A percentile compares a stretch with the other conserved stretches of the same genome.
Conservation (phyloP, 2,113 vertebrate genomes). For the Ctenodactylus gundi region DNA sequence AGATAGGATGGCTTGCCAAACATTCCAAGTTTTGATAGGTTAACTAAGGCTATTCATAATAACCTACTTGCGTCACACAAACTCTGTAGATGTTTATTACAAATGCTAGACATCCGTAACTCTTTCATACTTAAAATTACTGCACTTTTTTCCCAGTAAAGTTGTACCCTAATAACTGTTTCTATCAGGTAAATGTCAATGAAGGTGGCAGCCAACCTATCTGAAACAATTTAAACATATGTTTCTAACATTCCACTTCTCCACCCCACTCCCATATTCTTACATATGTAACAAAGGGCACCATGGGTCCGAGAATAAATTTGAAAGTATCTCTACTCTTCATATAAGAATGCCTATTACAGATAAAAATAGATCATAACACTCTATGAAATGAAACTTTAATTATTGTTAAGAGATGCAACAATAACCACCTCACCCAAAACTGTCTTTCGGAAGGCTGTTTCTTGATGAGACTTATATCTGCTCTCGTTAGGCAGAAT, state of each 20-base stretch:
- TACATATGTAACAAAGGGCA: neutral
- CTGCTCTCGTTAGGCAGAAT: neutral
- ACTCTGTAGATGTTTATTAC: neutral
- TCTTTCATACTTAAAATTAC: neutral
- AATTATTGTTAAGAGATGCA: constrained; percentile 18
- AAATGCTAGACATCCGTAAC: neutral
- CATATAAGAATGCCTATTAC: neutral
- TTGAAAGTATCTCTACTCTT: neutral
- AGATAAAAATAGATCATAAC: constrained; percentile 7
- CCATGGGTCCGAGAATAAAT: neutral
- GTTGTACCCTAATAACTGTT: neutral
- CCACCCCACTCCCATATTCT: neutral
- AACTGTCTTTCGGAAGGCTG: neutral
- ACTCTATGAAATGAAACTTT: constrained; percentile 1
- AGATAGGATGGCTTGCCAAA: neutral
- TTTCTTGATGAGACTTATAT: neutral
- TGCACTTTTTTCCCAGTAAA: neutral
- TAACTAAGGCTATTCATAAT: neutral
- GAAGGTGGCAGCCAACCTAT: neutral
- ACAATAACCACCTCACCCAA: neutral
- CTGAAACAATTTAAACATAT: neutral
- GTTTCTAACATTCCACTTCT: constrained; percentile 24
- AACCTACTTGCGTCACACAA: neutral
- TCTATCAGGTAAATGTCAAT: neutral
- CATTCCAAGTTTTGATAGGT: neutral